Conservation (phyloP, 2,113 vertebrate species). For the Callaeas wilsoni region DNA sequence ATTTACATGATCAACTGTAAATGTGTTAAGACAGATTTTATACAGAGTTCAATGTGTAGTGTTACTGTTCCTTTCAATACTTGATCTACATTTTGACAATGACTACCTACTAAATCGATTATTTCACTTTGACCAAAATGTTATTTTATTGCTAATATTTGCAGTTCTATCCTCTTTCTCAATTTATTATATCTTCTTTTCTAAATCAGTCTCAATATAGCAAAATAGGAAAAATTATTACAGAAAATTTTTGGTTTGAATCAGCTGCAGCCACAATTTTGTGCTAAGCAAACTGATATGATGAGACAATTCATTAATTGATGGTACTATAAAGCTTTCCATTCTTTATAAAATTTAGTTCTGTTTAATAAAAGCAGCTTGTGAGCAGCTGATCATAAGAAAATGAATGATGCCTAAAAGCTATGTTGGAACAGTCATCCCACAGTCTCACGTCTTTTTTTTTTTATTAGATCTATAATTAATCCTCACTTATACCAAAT, state of each 20-base stretch:
- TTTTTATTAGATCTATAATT: constrained; percentile 40
- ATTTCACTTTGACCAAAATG: neutral
- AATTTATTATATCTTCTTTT: neutral
- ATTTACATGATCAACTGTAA: neutral
- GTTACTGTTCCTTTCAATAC: neutral
- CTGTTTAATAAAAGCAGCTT: constrained; percentile 9
- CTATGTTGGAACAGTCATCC: constrained; percentile 22
- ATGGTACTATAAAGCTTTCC: neutral
- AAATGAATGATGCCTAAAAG: constrained; percentile 52
- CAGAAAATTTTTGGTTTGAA: neutral
- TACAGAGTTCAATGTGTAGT: neutral
- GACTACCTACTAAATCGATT: neutral
- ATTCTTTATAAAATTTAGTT: neutral
- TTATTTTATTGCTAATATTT: neutral
- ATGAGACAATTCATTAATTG: neutral
- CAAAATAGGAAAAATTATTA: neutral
- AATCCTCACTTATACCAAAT: constrained; percentile 39
- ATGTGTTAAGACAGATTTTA: neutral
- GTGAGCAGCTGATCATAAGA: constrained; percentile 15
- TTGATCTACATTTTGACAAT: neutral
- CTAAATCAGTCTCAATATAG: neutral
- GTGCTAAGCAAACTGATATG: neutral
- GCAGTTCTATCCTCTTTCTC: neutral
- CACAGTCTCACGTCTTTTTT: constrained; percentile 21
- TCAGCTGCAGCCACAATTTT: neutral